phyloP scores from a whole-genome alignment of 2,797 vertebrate genomes.

The Cynopterus sphinx region DNA sequence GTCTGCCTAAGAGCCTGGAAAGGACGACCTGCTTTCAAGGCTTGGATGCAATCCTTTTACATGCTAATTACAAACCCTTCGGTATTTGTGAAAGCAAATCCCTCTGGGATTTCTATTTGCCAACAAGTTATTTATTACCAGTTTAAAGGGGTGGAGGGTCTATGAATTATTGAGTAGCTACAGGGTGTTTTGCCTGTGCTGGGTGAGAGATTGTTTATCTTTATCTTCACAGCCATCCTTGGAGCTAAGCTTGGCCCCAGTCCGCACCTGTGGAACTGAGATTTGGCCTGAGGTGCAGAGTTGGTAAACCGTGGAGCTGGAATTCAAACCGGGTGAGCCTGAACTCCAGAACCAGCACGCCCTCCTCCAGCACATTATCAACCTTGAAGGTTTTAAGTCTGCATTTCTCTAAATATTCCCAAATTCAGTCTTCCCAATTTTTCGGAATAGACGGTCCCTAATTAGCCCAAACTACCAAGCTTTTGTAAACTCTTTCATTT shows the following conservation, averaged over 20 bases:
- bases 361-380: background rate
- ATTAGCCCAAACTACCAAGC: constrained; percentile 30
- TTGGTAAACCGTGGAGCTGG: background rate
- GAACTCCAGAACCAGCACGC: background rate
- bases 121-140: constrained; percentile 75
- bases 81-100: constrained; percentile 34
- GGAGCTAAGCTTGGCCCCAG: background rate
- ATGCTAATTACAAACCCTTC: constrained; percentile 71
- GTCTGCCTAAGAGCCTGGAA: constrained; percentile 22
- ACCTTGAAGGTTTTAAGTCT: background rate
- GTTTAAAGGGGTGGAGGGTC: constrained; percentile 35
- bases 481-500: constrained; percentile 58
- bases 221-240: background rate
- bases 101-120: constrained; percentile 70
- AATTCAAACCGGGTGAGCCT: background rate
- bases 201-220: background rate
- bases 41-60: constrained; percentile 66
- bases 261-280: background rate
- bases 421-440: background rate
- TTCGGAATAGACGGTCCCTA: constrained; percentile 15
- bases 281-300: background rate
- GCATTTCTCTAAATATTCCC: constrained; percentile 11
- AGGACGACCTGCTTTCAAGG: constrained; percentile 36
- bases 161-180: constrained; percentile 65
- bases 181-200: background rate